These are phyloP conservation scores for Ryuthela nishihirai DNA, from an alignment of 2,888 invertebrate genomes.

Conservation along the genomic window DNA sequence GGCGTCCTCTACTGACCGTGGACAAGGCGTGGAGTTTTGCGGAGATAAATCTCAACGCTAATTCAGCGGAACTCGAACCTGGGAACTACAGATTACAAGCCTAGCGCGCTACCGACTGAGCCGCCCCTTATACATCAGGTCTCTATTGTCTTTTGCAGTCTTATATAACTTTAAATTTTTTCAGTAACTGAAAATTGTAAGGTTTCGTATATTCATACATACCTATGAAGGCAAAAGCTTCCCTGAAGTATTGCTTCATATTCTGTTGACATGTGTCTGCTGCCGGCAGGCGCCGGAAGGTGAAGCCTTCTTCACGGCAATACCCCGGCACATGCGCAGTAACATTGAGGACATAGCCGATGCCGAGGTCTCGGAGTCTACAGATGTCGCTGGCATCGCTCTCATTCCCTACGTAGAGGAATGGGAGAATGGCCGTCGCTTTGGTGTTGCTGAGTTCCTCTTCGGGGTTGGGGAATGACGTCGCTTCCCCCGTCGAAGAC, in stretches of 20 bases:
- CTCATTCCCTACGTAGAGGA: conserved; percentile 76
- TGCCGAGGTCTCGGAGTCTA: conserved; percentile 62
- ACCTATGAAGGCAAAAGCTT: conserved; percentile 83
- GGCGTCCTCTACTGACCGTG: too few relatives aligned
- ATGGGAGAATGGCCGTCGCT: conserved; percentile 72
- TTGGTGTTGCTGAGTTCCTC: conserved; percentile 55
- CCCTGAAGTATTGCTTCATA: conserved; percentile 81
- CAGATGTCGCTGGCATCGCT: conserved; percentile 70
- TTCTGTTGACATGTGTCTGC: conserved; percentile 79
- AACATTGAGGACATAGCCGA: conserved; percentile 75
- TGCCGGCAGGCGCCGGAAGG: conserved; percentile 73
- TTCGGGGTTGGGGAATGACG: not conserved
- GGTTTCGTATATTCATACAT: conserved; percentile 55
- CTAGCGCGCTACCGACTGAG: too few relatives aligned
- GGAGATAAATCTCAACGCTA: too few relatives aligned
- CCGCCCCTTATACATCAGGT: too few relatives aligned
- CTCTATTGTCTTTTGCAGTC: too few relatives aligned
- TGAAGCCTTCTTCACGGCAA: conserved; percentile 61
- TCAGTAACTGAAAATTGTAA: too few relatives aligned
- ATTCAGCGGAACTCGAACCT: too few relatives aligned
- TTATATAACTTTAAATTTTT: too few relatives aligned
- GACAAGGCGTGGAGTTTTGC: too few relatives aligned
- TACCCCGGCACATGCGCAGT: conserved; percentile 70
- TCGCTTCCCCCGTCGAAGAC: not conserved
- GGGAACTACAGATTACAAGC: too few relatives aligned